phyloP scores from a whole-genome alignment of 2,797 vertebrate species.

The Adrianichthys oophorus region DNA sequence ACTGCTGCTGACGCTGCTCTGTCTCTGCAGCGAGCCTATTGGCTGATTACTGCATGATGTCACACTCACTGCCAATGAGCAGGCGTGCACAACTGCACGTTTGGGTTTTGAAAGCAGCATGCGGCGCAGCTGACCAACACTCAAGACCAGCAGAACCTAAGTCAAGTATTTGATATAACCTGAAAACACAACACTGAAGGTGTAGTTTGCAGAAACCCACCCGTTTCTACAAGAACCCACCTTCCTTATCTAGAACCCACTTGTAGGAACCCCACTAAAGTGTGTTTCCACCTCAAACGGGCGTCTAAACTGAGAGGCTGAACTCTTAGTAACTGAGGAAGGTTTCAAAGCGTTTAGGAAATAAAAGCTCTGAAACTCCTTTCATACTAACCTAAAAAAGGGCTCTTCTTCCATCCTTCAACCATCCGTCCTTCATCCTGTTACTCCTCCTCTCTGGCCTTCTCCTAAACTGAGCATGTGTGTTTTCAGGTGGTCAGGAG shows the following conservation, averaged over 20 bases:
- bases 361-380: background rate
- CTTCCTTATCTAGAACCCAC: too few relatives aligned
- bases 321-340: background rate
- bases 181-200: too few relatives aligned
- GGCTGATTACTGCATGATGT: slow-evolving; percentile 38
- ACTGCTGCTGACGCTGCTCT: background rate
- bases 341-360: background rate
- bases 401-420: background rate
- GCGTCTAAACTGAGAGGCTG: background rate
- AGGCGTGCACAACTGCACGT: too few relatives aligned
- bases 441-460: background rate
- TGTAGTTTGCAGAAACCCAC: too few relatives aligned
- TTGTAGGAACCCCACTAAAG: too few relatives aligned
- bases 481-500: slow-evolving; percentile 88
- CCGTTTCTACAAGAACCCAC: too few relatives aligned
- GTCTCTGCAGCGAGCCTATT: slow-evolving; percentile 19
- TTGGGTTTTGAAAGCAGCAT: too few relatives aligned
- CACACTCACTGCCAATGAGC: background rate
- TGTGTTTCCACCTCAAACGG: too few relatives aligned
- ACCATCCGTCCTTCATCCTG: background rate
- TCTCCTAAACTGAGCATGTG: background rate
- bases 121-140: too few relatives aligned
- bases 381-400: slow-evolving; percentile 1
- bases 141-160: too few relatives aligned
- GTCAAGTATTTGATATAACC: too few relatives aligned